These are phyloP conservation scores for Semotilus atromaculatus DNA, from an alignment of 2,797 vertebrate species.

Conservation along the genomic window DNA sequence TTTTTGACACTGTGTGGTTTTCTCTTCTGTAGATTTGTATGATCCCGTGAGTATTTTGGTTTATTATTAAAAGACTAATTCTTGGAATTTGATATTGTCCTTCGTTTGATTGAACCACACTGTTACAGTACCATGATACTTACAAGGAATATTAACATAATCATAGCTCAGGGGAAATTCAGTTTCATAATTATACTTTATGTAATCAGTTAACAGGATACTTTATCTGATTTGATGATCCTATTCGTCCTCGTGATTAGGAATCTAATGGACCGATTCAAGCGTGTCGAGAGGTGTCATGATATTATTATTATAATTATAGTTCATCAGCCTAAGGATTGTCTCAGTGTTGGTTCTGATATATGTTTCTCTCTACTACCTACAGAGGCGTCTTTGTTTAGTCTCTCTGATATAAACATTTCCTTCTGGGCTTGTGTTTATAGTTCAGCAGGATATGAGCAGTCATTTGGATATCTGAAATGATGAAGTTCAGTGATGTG, in stretches of 20 bases:
- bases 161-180: conserved; percentile 21
- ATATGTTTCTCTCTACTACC: background rate
- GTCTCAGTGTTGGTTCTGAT: background rate
- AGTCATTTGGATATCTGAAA: conserved; percentile 32
- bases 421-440: conserved; percentile 41
- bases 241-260: conserved; percentile 21
- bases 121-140: background rate
- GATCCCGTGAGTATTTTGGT: background rate
- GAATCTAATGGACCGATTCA: conserved; percentile 39
- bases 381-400: conserved; percentile 25
- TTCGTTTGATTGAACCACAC: background rate
- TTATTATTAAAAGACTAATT: background rate
- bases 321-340: conserved; percentile 16
- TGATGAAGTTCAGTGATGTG: conserved; percentile 49
- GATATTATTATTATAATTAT: conserved; percentile 32
- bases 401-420: conserved; percentile 28
- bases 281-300: conserved; percentile 36
- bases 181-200: conserved; percentile 43
- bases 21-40: background rate
- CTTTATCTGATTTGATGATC: conserved; percentile 39
- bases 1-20: background rate
- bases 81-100: background rate
- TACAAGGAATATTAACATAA: conserved; percentile 1
- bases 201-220: conserved; percentile 30
- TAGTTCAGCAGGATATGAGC: conserved; percentile 48